Conservation (phyloP, 1,140 invertebrate genomes). For the Apis laboriosa region DNA sequence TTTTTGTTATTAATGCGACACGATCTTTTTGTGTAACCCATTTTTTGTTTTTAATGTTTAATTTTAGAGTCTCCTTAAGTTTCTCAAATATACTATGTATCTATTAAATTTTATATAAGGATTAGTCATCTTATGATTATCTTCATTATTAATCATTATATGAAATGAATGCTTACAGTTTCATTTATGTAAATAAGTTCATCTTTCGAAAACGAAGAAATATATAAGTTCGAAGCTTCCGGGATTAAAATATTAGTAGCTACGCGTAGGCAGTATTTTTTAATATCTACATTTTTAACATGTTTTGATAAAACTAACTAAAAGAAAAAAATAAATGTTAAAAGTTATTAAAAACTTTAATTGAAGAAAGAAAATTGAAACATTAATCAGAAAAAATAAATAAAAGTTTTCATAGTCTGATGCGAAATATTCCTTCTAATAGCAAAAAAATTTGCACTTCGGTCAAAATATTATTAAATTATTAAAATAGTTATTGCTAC, state of each 20-base stretch:
- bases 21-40: conserved; percentile 49
- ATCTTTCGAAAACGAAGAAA: conserved; percentile 62
- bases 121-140: conserved; percentile 18
- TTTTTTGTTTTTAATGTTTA: conserved; percentile 36
- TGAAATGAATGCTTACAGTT: conserved; percentile 47
- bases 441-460: no score
- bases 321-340: not conserved
- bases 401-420: not conserved
- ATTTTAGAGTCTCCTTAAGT: conserved; percentile 60
- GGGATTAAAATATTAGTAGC: conserved; percentile 53
- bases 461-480: no score
- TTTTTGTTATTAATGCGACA: conserved; percentile 56
- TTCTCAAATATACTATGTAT: conserved; percentile 51
- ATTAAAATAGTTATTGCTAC: no score
- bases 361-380: not conserved
- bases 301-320: conserved; percentile 56
- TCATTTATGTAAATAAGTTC: conserved; percentile 58
- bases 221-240: conserved; percentile 69
- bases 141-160: not conserved
- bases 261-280: conserved; percentile 64
- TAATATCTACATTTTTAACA: conserved; percentile 8
- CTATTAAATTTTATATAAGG: conserved; percentile 35
- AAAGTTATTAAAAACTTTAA: not conserved
- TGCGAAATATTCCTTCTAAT: no score
- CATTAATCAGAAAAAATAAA: not conserved